These are phyloP conservation scores for Trimorus sp. DNA, from an alignment of 2,888 invertebrate species.

Conservation along the genomic window DNA sequence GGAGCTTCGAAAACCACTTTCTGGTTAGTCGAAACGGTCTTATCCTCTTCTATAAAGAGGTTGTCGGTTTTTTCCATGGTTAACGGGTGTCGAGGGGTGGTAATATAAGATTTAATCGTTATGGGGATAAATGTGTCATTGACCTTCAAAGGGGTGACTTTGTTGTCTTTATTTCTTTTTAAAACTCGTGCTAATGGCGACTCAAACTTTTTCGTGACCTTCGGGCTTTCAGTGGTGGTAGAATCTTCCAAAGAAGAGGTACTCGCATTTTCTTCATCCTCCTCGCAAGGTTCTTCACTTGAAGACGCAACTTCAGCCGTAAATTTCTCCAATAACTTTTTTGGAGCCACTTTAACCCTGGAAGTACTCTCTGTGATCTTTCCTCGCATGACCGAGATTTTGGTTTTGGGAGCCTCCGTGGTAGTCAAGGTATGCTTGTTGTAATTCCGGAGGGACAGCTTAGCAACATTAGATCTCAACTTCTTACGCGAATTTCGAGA, in stretches of 20 bases:
- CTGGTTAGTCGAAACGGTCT: slow-evolving; percentile 32
- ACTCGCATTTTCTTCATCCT: slow-evolving; percentile 26
- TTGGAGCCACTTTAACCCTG: slow-evolving; percentile 52
- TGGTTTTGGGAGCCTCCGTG: slow-evolving; percentile 59
- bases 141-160: slow-evolving; percentile 8
- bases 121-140: slow-evolving; percentile 20
- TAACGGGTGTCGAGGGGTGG: slow-evolving; percentile 29
- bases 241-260: not conserved
- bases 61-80: slow-evolving; percentile 24
- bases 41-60: not conserved
- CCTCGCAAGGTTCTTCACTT: slow-evolving; percentile 44
- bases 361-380: slow-evolving; percentile 65
- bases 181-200: slow-evolving; percentile 50
- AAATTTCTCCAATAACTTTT: slow-evolving; percentile 42
- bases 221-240: slow-evolving; percentile 25
- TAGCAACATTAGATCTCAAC: slow-evolving; percentile 17
- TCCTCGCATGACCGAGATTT: slow-evolving; percentile 61
- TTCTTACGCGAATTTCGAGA: slow-evolving; percentile 29
- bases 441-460: slow-evolving; percentile 20
- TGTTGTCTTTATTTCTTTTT: slow-evolving; percentile 45
- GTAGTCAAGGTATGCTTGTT: slow-evolving; percentile 28
- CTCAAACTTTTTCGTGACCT: slow-evolving; percentile 42
- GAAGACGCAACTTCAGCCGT: slow-evolving; percentile 16
- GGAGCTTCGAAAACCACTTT: slow-evolving; percentile 41
- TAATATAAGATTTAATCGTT: slow-evolving; percentile 49